Conservation (phyloP, 2,888 invertebrate species). For the Drosophila quinaria region DNA sequence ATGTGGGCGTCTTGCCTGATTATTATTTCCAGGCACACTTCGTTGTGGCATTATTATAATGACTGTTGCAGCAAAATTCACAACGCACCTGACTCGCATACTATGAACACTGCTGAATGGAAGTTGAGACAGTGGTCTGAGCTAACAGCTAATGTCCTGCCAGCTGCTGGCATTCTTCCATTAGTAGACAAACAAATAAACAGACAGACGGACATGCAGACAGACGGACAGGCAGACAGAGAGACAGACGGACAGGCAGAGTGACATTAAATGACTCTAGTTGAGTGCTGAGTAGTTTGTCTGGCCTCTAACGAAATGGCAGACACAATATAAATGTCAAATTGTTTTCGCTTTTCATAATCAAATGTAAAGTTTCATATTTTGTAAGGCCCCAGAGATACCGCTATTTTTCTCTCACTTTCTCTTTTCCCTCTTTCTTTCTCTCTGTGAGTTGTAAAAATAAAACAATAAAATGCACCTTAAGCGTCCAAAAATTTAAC, state of each 20-base stretch:
- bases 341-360: slow-evolving; percentile 36
- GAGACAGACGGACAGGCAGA: slow-evolving; percentile 18
- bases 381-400: background rate
- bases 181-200: slow-evolving; percentile 51
- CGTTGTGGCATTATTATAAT: slow-evolving; percentile 84
- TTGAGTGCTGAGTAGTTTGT: slow-evolving; percentile 26
- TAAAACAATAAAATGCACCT: background rate
- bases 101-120: slow-evolving; percentile 41
- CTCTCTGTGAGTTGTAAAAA: background rate
- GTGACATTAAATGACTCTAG: slow-evolving; percentile 12
- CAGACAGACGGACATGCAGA: slow-evolving; percentile 2
- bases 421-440: too few relatives aligned
- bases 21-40: slow-evolving; percentile 83
- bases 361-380: slow-evolving; percentile 13
- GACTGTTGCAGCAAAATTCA: slow-evolving; percentile 83
- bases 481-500: background rate
- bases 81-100: slow-evolving; percentile 81
- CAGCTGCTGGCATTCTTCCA: slow-evolving; percentile 64
- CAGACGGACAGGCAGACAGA: slow-evolving; percentile 13
- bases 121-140: slow-evolving; percentile 7
- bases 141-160: slow-evolving; percentile 68
- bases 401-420: background rate
- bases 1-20: slow-evolving; percentile 55
- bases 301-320: slow-evolving; percentile 24
- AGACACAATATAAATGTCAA: slow-evolving; percentile 40